Evolutionary conservation across 92 coral and sea anemone genomes (phyloP).

Genomic region (Scolanthus callimorphus): DNA sequence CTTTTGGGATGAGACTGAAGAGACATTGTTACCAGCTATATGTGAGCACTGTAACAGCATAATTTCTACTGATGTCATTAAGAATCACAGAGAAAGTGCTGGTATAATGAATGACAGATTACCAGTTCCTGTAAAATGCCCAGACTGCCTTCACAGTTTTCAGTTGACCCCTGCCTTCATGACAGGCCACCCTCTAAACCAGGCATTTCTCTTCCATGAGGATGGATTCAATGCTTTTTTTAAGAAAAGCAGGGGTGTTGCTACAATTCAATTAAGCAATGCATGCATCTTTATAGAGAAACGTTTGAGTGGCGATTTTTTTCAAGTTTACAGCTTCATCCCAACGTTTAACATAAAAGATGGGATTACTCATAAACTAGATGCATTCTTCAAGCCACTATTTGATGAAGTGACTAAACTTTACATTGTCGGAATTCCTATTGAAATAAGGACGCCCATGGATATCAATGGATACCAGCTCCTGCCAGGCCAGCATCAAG

Average conservation of each 20-base stretch:
- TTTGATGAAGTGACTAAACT: conserved; percentile 26
- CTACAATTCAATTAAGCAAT: conserved; percentile 24
- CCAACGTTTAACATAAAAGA: conserved; percentile 31
- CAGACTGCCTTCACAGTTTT: conserved; percentile 13
- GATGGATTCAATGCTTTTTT: conserved; percentile 33
- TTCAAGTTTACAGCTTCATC: conserved; percentile 21
- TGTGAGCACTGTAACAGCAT: conserved; percentile 13
- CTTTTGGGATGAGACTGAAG: conserved; percentile 26
- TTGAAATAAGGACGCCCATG: background rate
- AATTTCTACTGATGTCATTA: conserved; percentile 4
- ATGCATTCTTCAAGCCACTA: conserved; percentile 45
- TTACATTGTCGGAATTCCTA: conserved; percentile 9
- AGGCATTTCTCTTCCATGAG: conserved; percentile 29
- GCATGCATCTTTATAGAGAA: conserved; percentile 22
- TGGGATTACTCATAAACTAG: conserved; percentile 43
- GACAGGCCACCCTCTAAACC: conserved; percentile 30
- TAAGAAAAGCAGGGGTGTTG: conserved; percentile 30
- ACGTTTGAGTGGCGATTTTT: conserved; percentile 7
- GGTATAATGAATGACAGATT: background rate
- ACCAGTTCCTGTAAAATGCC: background rate
- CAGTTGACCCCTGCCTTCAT: background rate
- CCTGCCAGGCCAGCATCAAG: conserved; percentile 18
- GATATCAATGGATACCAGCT: background rate
- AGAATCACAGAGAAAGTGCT: background rate
- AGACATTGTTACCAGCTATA: conserved; percentile 10